Percentiles rank a stretch among this genome's conserved stretches.
Conservation (phyloP, 2,888 invertebrate species). For the Tachystola acroxantha region DNA sequence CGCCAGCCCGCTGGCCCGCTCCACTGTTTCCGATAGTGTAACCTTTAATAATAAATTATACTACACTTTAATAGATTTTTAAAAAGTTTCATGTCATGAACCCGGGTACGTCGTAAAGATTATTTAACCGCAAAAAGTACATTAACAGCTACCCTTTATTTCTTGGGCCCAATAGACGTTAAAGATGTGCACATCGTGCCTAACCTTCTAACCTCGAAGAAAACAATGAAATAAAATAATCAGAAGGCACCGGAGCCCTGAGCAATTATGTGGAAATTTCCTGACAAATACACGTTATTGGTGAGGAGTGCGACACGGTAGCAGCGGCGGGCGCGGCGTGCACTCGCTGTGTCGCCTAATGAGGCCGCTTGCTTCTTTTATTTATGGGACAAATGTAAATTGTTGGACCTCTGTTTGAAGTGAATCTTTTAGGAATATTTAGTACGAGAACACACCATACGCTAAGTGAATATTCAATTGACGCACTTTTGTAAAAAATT, state of each 20-base stretch:
- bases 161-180: conserved; percentile 9
- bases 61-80: conserved; percentile 49
- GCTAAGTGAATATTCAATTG: conserved; percentile 51
- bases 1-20: conserved; percentile 10
- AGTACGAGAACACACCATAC: conserved; percentile 43
- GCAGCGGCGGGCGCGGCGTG: conserved; percentile 24
- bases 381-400: conserved; percentile 72
- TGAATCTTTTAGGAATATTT: conserved; percentile 61
- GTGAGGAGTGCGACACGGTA: conserved; percentile 40
- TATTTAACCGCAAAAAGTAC: neutral
- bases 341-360: conserved; percentile 50
- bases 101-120: neutral
- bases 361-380: conserved; percentile 65
- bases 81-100: conserved; percentile 15
- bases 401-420: conserved; percentile 34
- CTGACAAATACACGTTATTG: conserved; percentile 55
- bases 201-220: conserved; percentile 41
- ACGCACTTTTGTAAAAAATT: conserved; percentile 43
- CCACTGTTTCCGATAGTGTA: conserved; percentile 35
- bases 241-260: conserved; percentile 29
- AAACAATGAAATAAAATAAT: conserved; percentile 49
- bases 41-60: conserved; percentile 54
- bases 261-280: conserved; percentile 55
- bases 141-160: neutral
- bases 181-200: conserved; percentile 41